phyloP scores from a whole-genome alignment of 2,888 invertebrate species.

The Thyatira batis region DNA sequence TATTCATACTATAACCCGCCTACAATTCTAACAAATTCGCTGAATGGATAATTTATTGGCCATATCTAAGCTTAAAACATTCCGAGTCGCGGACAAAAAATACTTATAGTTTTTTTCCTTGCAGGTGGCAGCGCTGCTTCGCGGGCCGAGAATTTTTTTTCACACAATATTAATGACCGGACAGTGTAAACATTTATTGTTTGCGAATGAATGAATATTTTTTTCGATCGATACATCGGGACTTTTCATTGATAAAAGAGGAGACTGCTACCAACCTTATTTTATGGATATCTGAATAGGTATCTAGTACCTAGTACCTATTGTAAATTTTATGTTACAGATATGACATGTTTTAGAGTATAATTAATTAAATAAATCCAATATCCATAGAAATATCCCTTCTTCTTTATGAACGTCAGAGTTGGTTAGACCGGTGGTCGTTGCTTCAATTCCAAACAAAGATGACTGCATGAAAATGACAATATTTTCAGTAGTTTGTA shows the following conservation, averaged over 20 bases:
- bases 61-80: constrained; percentile 42
- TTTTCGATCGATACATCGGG: constrained; percentile 7
- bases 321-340: too few relatives aligned
- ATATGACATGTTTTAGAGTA: too few relatives aligned
- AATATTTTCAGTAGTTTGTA: too few relatives aligned
- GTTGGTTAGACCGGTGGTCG: too few relatives aligned
- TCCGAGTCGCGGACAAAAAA: constrained; percentile 35
- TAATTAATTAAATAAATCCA: too few relatives aligned
- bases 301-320: too few relatives aligned
- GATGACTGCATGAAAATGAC: too few relatives aligned
- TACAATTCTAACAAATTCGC: constrained; percentile 70
- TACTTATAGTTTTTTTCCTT: constrained; percentile 25
- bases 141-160: constrained; percentile 31
- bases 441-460: too few relatives aligned
- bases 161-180: constrained; percentile 59
- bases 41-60: constrained; percentile 74
- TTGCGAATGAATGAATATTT: constrained; percentile 36
- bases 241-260: constrained; percentile 18
- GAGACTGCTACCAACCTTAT: background rate
- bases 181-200: constrained; percentile 70
- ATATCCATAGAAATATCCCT: too few relatives aligned
- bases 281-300: too few relatives aligned
- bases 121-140: constrained; percentile 30
- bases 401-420: too few relatives aligned
- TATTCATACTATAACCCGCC: constrained; percentile 65